Percentiles rank a stretch among this genome's conserved stretches.
Conservation (phyloP, 2,797 vertebrate genomes). For the Psittacula echo region DNA sequence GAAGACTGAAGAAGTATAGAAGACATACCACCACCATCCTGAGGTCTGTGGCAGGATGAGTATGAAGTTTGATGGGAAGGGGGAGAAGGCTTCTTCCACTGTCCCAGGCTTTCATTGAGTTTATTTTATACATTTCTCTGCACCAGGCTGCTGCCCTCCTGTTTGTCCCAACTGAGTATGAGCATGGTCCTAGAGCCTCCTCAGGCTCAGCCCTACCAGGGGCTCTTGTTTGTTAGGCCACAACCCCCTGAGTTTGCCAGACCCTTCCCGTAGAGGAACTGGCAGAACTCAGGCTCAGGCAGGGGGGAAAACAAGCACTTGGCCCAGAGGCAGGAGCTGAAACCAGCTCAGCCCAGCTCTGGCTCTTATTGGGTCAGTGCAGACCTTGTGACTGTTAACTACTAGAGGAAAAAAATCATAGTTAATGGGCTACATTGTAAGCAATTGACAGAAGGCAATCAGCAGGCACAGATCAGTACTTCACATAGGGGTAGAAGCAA, state of each 20-base stretch:
- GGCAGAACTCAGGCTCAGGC: neutral
- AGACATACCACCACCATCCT: neutral
- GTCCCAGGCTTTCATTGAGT: neutral
- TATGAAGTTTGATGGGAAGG: fast-evolving
- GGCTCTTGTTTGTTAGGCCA: neutral
- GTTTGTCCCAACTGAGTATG: neutral
- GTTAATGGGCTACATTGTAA: neutral
- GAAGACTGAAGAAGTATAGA: neutral
- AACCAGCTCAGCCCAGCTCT: neutral
- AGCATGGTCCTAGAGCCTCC: fast-evolving
- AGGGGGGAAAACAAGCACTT: neutral
- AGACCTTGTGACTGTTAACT: neutral
- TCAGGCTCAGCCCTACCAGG: neutral
- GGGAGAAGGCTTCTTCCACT: neutral
- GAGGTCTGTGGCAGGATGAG: neutral
- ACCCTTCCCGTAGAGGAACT: fast-evolving
- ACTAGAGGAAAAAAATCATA: neutral
- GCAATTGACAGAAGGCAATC: neutral
- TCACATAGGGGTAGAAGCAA: neutral
- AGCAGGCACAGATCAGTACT: neutral
- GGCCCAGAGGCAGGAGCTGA: neutral
- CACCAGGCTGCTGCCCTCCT: neutral
- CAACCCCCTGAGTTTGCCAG: neutral
- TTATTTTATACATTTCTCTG: neutral
- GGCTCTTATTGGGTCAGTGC: fast-evolving